Percentiles rank a stretch among this genome's conserved stretches.
These are phyloP conservation scores for Neoarius graeffei DNA, from an alignment of 2,113 vertebrate genomes.

Conservation along the genomic window DNA sequence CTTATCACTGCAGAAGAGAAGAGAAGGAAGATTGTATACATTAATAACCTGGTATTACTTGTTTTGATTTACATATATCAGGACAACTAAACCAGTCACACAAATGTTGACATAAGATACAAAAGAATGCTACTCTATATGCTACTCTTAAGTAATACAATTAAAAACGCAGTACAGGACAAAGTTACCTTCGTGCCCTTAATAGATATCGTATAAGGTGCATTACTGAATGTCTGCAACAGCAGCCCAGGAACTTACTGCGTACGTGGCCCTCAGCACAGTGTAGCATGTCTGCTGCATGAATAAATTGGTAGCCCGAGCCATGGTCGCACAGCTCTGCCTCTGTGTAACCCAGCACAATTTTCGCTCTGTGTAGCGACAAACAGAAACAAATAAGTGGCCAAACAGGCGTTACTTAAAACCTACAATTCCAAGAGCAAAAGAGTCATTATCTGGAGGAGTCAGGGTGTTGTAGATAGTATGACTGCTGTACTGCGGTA, in stretches of 20 bases:
- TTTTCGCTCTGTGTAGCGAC: conserved; percentile 65
- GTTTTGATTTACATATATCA: background rate
- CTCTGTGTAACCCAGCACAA: conserved; percentile 74
- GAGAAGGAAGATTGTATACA: background rate
- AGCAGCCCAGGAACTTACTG: conserved; percentile 61
- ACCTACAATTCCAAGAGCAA: background rate
- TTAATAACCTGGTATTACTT: background rate
- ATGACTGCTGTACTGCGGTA: background rate
- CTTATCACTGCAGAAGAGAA: conserved; percentile 80
- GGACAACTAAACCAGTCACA: background rate
- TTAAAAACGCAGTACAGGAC: background rate
- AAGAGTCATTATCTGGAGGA: background rate
- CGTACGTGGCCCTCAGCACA: conserved; percentile 75
- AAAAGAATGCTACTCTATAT: background rate
- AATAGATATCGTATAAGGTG: background rate
- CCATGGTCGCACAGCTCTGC: conserved; percentile 70
- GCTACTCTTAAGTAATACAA: no score
- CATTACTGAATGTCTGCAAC: background rate
- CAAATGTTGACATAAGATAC: background rate
- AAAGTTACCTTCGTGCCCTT: background rate
- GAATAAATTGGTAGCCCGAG: conserved; percentile 76
- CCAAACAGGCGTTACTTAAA: background rate
- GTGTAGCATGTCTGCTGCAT: conserved; percentile 74
- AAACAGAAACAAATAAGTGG: conserved; percentile 1
- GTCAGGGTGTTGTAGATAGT: background rate